phyloP scores from a whole-genome alignment of 2,888 invertebrate genomes.

The Agrotis clavis region DNA sequence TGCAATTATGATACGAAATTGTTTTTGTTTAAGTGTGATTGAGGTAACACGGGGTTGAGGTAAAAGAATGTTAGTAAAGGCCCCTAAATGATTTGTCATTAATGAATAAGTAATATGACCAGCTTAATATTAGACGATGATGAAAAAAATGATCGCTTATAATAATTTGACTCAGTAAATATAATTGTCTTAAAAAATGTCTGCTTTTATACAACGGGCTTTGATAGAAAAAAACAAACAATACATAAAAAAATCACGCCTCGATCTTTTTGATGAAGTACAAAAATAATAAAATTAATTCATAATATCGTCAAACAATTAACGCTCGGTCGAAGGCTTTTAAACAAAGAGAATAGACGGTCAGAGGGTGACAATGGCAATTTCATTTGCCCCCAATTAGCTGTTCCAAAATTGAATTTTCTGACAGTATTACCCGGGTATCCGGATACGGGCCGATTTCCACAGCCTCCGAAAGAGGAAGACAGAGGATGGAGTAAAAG shows the following conservation, averaged over 20 bases:
- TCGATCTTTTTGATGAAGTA: constrained; percentile 32
- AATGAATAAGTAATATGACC: not conserved
- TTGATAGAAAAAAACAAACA: not conserved
- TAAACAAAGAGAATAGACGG: constrained; percentile 80
- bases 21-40: constrained; percentile 47
- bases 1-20: constrained; percentile 50
- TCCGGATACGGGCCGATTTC: constrained; percentile 88
- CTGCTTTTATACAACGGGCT: not conserved
- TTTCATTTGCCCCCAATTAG: constrained; percentile 89
- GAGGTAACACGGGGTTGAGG: constrained; percentile 34
- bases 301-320: constrained; percentile 85
- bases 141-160: constrained; percentile 10
- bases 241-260: not conserved
- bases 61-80: not conserved
- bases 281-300: constrained; percentile 82
- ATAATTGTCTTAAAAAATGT: too few species aligned
- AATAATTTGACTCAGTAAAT: not conserved
- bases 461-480: constrained; percentile 79
- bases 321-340: constrained; percentile 78
- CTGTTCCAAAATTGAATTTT: constrained; percentile 88
- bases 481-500: constrained; percentile 69
- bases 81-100: not conserved
- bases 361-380: constrained; percentile 82
- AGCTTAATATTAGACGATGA: not conserved
- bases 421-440: constrained; percentile 85